A percentile compares a stretch with the other conserved stretches of the same genome.
These are phyloP conservation scores for Diarsia dahlii DNA, from an alignment of 2,888 invertebrate species.

Conservation along the genomic window DNA sequence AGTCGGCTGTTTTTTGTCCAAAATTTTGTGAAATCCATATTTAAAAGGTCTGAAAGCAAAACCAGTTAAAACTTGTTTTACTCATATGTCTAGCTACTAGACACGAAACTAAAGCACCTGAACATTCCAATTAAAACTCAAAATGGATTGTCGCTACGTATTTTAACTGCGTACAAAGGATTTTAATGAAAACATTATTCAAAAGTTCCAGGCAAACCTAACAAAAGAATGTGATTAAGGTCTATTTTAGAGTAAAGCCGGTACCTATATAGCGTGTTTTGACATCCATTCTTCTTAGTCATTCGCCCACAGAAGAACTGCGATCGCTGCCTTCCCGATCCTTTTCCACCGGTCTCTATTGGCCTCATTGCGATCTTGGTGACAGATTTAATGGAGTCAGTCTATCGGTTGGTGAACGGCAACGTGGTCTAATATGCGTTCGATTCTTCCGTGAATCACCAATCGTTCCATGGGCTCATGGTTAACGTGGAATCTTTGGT, in stretches of 20 bases:
- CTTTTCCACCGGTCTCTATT: too few species aligned
- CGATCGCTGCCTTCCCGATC: too few species aligned
- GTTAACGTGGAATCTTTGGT: too few species aligned
- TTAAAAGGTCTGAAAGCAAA: not conserved
- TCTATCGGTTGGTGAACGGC: too few species aligned
- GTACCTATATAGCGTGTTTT: too few species aligned
- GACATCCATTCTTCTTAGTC: too few species aligned
- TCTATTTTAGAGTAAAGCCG: not conserved
- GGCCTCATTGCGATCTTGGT: too few species aligned
- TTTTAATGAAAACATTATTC: slow-evolving; percentile 14
- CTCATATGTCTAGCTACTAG: not conserved
- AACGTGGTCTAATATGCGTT: too few species aligned
- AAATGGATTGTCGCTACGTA: not conserved
- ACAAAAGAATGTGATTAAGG: slow-evolving; percentile 9
- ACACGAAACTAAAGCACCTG: not conserved
- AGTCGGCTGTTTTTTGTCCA: not conserved
- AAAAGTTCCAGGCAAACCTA: slow-evolving; percentile 8
- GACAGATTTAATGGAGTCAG: too few species aligned
- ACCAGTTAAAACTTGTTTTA: not conserved
- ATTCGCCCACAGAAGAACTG: too few species aligned
- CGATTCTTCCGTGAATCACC: too few species aligned
- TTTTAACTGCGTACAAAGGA: not conserved
- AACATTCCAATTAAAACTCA: not conserved
- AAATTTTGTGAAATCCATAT: not conserved
- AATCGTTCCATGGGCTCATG: too few species aligned